phyloP scores from a whole-genome alignment of 2,888 invertebrate species.

The Netelia inedita region DNA sequence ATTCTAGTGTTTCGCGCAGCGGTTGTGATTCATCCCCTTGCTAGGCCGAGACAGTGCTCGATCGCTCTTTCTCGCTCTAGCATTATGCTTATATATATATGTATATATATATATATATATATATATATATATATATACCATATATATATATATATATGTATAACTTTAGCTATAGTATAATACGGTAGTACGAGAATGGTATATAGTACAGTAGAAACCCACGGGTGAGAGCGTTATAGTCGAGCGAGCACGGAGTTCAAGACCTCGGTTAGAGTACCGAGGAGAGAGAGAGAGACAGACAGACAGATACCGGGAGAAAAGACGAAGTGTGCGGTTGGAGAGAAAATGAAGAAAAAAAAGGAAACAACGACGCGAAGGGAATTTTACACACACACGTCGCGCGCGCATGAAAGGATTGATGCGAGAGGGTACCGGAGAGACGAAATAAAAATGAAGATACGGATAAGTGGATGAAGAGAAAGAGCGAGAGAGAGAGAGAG shows the following conservation, averaged over 20 bases:
- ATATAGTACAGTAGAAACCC: constrained; percentile 19
- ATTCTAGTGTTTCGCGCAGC: constrained; percentile 56
- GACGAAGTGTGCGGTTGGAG: constrained; percentile 44
- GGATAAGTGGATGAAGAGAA: constrained; percentile 1
- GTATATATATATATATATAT: not conserved
- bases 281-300: constrained; percentile 64
- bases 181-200: not conserved
- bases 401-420: not conserved
- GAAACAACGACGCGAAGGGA: constrained; percentile 34
- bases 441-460: constrained; percentile 40
- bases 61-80: constrained; percentile 34
- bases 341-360: constrained; percentile 36
- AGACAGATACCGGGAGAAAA: constrained; percentile 3
- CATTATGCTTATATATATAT: not conserved
- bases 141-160: no score
- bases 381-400: not conserved
- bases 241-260: constrained; percentile 65
- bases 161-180: not conserved
- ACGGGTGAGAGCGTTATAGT: constrained; percentile 59
- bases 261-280: constrained; percentile 53
- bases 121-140: not conserved
- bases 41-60: constrained; percentile 46
- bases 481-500: not conserved
- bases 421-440: not conserved
- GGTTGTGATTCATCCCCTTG: constrained; percentile 67